Conservation (phyloP, 2,797 vertebrate genomes). For the Peromyscus melanophrys region DNA sequence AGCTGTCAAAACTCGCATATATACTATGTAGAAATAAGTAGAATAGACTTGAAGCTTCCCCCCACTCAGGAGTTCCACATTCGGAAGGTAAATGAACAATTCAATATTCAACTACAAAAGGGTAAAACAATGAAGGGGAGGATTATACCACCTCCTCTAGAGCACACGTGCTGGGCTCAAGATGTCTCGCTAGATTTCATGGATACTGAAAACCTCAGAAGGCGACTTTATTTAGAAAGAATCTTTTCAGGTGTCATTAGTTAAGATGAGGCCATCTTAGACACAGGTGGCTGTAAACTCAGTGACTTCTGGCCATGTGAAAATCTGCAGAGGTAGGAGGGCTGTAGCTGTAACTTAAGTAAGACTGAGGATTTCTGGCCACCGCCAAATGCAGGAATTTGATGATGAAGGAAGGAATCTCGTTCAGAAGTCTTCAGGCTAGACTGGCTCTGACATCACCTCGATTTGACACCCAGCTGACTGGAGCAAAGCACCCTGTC, state of each 20-base stretch:
- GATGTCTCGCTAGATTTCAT: background rate
- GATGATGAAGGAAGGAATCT: background rate
- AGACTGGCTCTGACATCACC: background rate
- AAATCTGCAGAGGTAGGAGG: background rate
- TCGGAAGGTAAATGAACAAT: conserved; percentile 53
- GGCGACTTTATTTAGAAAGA: conserved; percentile 3
- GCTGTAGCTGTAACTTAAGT: background rate
- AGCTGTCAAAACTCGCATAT: background rate
- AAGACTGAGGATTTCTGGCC: background rate
- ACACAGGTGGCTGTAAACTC: background rate
- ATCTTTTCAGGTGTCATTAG: background rate
- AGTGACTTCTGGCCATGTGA: background rate
- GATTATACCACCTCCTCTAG: background rate
- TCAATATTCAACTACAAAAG: background rate
- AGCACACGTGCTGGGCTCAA: background rate
- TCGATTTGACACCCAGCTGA: background rate
- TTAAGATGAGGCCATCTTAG: background rate
- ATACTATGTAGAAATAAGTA: background rate
- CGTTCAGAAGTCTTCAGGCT: background rate
- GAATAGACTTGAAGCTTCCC: background rate
- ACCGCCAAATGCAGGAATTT: background rate
- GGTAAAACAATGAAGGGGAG: background rate
- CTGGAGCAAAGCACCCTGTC: background rate
- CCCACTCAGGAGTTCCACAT: background rate
- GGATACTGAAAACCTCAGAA: background rate